Evolutionary conservation across 1,140 invertebrate genomes (phyloP).

Genomic region (Schlechtendalia chinensis): DNA sequence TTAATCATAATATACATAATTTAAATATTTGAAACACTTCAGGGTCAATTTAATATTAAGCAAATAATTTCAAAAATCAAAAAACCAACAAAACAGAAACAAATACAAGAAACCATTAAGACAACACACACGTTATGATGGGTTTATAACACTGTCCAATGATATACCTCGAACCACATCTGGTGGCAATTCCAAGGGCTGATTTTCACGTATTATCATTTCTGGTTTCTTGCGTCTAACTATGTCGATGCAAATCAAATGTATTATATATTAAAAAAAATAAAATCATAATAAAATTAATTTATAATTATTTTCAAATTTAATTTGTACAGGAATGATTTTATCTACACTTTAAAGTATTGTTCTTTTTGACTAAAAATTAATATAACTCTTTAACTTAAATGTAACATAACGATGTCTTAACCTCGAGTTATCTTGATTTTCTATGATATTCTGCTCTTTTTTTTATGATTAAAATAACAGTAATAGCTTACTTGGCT

Average conservation of each 20-base stretch:
- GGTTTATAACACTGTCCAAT: conserved; percentile 14
- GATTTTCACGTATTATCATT: conserved; percentile 87
- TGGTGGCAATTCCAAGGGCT: conserved; percentile 81
- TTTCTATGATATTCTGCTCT: not conserved
- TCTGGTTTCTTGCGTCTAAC: conserved; percentile 74
- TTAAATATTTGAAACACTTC: not conserved
- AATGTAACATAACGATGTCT: not conserved
- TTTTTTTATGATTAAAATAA: conserved; percentile 1
- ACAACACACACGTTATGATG: conserved; percentile 24
- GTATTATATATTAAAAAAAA: conserved; percentile 13
- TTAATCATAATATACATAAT: not conserved
- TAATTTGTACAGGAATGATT: not conserved
- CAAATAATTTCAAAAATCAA: conserved; percentile 11
- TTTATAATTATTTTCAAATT: conserved; percentile 29
- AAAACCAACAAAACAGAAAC: conserved; percentile 24
- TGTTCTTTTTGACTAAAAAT: conserved; percentile 2
- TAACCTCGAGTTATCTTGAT: not conserved
- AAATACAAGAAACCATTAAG: conserved; percentile 25
- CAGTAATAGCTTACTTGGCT: conserved; percentile 61
- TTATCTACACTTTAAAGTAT: conserved; percentile 10
- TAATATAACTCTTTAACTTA: not conserved
- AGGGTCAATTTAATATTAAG: not conserved
- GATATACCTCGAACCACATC: conserved; percentile 83
- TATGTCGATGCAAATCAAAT: conserved; percentile 54
- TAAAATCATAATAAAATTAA: conserved; percentile 22